phyloP scores from a whole-genome alignment of 2,888 invertebrate genomes.

The Dermolepida albohirtum region DNA sequence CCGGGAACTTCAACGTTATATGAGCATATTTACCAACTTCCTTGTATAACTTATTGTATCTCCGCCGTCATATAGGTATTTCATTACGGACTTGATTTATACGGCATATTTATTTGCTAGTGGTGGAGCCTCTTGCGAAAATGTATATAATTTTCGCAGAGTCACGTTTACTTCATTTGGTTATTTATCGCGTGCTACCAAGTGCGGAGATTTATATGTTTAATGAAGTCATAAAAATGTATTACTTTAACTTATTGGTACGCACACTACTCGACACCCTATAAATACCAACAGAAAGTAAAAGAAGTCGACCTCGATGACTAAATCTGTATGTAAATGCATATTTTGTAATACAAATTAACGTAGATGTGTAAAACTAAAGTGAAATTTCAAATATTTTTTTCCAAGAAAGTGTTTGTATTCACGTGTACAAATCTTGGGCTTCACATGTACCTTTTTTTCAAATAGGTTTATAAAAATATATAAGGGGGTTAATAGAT shows the following conservation, averaged over 20 bases:
- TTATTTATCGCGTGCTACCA: constrained; percentile 40
- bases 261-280: too few species aligned
- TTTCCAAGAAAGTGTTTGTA: too few species aligned
- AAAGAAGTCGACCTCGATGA: too few species aligned
- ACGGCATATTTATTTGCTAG: constrained; percentile 57
- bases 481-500: too few species aligned
- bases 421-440: too few species aligned
- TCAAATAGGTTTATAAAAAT: too few species aligned
- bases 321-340: too few species aligned
- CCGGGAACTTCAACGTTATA: constrained; percentile 44
- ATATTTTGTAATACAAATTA: too few species aligned
- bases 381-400: too few species aligned
- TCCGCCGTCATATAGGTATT: constrained; percentile 62
- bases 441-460: too few species aligned
- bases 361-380: too few species aligned
- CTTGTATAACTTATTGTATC: constrained; percentile 50
- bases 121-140: constrained; percentile 55
- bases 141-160: constrained; percentile 44
- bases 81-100: constrained; percentile 65
- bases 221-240: constrained; percentile 36
- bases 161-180: constrained; percentile 42
- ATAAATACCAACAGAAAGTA: too few species aligned
- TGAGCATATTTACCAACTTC: constrained; percentile 49
- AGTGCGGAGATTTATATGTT: constrained; percentile 36
- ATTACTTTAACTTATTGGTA: background rate